Conservation (phyloP, 1,140 invertebrate genomes). For the Diachasmimorpha longicaudata region DNA sequence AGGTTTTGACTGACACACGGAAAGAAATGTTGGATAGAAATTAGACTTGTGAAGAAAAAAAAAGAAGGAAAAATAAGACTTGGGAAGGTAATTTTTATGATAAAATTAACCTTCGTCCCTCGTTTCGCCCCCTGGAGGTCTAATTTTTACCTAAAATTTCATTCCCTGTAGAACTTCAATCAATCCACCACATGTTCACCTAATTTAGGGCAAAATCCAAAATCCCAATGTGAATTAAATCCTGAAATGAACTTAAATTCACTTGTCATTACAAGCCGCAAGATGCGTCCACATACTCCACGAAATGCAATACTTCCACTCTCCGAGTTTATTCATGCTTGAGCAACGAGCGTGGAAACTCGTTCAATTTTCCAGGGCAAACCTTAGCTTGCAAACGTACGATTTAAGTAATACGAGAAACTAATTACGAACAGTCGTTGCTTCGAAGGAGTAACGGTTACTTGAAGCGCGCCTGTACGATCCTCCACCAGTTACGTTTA, state of each 20-base stretch:
- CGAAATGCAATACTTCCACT: slow-evolving; percentile 32
- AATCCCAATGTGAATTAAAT: not conserved
- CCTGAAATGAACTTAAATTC: not conserved
- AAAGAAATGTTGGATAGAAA: no score
- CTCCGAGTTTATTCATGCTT: slow-evolving; percentile 40
- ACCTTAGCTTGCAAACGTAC: slow-evolving; percentile 3
- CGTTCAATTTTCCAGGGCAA: slow-evolving; percentile 41
- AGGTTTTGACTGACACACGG: no score
- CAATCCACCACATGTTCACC: no score
- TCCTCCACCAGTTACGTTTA: not conserved
- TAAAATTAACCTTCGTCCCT: no score
- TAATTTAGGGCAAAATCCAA: no score
- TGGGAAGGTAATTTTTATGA: no score
- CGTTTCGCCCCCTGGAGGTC: no score
- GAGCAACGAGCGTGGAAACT: slow-evolving; percentile 41
- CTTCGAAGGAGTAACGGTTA: not conserved
- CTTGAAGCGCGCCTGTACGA: not conserved
- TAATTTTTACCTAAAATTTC: no score
- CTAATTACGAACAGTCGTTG: slow-evolving; percentile 51
- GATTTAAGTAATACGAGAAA: slow-evolving; percentile 45
- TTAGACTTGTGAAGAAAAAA: no score
- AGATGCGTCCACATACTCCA: not conserved
- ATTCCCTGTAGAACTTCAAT: no score
- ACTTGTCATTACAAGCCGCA: not conserved
- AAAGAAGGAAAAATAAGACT: no score